Base-by-base conservation (phyloP, 2,797 vertebrate species). In the Melanotaenia maccullochi region DNA sequence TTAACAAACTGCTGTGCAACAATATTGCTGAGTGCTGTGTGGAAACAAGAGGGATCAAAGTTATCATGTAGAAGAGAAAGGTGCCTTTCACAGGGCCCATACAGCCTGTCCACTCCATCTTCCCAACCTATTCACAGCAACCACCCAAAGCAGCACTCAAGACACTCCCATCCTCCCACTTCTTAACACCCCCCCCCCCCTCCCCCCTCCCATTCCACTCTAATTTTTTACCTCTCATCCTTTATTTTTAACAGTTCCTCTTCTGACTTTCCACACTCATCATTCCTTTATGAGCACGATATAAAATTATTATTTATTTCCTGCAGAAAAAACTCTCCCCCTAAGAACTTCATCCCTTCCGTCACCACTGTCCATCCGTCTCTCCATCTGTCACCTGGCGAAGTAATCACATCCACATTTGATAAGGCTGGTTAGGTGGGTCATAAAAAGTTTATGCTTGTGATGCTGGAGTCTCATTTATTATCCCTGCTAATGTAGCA, bases 11-110 rank as follows among this genome's bases (percentile, higher is more conserved):
- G 85, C 90, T 91, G 91, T 90, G 92, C 82, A 89, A 93, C 93
- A 95, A 91, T 95, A 94, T 95, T 95, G 94, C 94, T 94, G 94
- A 95, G 93, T 94, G 92, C 89, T 94, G 89, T 91, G 92, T 59
- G 87, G 91, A 93, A 91, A 90, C 91, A 89, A 88, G 81, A 83
- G 89, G 90, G 93, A 95, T 95, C 95, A 95, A 95, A 95, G 95
- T 91, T 90, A 92, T 93, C 93, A 91, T 95, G 95, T 95, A 80
- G 90, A 88, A 84, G 90, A 92, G 90, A 94, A 93, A 91, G 85
- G 76, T 57, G 22, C 89, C 90, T 91, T 95, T 95, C 91, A 93
- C 58, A 18, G 36, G 68, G 71, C 87, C 92, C 84, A 91, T 93
- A 91, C 86, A 94, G 84, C 81, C 86, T 92, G 93, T 95, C 95